Evolutionary conservation across 2,888 invertebrate genomes (phyloP).

Genomic region (Boloria selene): DNA sequence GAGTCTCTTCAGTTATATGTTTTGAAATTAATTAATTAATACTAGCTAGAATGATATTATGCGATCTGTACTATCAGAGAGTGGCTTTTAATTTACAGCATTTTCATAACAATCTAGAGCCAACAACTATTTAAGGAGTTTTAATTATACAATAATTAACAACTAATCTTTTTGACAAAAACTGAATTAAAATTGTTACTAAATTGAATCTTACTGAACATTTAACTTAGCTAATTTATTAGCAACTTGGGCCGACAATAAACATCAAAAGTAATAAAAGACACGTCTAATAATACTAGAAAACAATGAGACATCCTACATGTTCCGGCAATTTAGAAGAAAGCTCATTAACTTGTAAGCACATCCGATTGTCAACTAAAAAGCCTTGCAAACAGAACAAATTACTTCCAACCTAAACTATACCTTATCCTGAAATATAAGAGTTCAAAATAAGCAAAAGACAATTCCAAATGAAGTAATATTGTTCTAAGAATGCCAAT

Average conservation of each 20-base stretch:
- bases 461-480: not conserved
- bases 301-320: slow-evolving; percentile 16
- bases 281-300: not conserved
- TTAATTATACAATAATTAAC: too few species aligned
- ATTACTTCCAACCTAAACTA: not conserved
- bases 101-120: too few species aligned
- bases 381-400: slow-evolving; percentile 18
- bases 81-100: too few species aligned
- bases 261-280: not conserved
- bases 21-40: too few species aligned
- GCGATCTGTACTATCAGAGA: too few species aligned
- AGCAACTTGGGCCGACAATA: not conserved
- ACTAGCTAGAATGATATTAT: too few species aligned
- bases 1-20: too few species aligned
- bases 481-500: slow-evolving; percentile 33
- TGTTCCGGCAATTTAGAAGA: slow-evolving; percentile 24
- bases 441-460: slow-evolving; percentile 2
- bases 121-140: too few species aligned
- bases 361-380: slow-evolving; percentile 16
- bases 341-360: slow-evolving; percentile 22
- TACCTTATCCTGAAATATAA: not conserved
- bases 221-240: slow-evolving; percentile 1
- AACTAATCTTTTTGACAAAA: too few species aligned
- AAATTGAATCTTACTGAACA: too few species aligned
- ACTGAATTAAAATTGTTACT: not conserved